A percentile compares a stretch with the other conserved stretches of the same genome.
Conservation (phyloP, 2,797 vertebrate genomes). For the Sparidentex hasta region DNA sequence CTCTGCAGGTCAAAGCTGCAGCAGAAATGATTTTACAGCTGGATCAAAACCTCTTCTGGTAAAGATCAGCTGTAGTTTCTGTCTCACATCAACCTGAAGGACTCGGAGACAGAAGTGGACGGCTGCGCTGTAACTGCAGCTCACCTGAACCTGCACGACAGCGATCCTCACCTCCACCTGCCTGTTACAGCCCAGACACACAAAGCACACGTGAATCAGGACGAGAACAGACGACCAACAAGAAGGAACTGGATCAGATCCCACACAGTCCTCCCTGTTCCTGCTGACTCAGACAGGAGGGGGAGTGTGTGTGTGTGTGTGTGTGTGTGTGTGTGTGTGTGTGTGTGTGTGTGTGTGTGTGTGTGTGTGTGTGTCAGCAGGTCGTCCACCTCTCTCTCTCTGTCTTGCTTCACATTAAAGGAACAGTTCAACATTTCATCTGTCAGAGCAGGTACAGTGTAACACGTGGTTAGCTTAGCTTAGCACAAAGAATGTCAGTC, state of each 20-base stretch:
- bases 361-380: background rate
- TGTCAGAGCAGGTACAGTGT: background rate
- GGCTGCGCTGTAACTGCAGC: too few species aligned
- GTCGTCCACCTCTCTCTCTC: background rate
- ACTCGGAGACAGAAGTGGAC: too few species aligned
- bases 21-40: background rate
- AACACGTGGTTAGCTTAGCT: background rate
- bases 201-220: constrained; percentile 9
- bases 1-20: background rate
- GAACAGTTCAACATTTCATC: background rate
- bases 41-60: too few species aligned
- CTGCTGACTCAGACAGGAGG: constrained; percentile 20
- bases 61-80: too few species aligned
- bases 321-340: constrained; percentile 7
- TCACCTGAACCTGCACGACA: background rate
- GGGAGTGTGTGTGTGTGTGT: background rate
- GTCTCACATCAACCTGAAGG: too few species aligned
- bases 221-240: constrained; percentile 2
- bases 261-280: background rate
- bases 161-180: background rate
- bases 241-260: constrained; percentile 37
- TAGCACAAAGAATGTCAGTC: background rate
- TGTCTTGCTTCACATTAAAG: background rate
- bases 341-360: constrained; percentile 19
- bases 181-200: background rate